Evolutionary conservation across 2,113 vertebrate species (phyloP), one percentile per base, ranked within the genome.

Genomic region (Pseudorhombus dupliciocellatus): DNA sequence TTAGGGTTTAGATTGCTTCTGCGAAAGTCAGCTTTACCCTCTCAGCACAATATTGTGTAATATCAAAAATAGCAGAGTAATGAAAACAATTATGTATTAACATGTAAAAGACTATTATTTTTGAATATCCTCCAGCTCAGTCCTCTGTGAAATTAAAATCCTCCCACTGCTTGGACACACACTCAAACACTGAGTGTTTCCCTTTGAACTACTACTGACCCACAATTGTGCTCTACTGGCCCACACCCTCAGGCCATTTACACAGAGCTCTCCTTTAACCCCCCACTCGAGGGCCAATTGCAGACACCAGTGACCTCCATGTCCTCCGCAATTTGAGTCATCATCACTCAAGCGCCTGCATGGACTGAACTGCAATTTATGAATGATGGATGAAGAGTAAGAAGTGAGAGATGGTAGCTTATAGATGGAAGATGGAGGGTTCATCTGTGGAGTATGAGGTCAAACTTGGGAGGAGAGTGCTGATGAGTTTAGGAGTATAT

Each of bases 381-480:
- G 80, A 86, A 81, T 79, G 83, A 81, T 75, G 12, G 54, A 86
- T 84, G 72, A 70, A 63, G 15, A 59, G 30, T 54, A 50, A 50
- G 46, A 7, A n/a, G 18, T 50, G 46, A 50, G 6, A n/a, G 20
- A 50, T 50, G 46, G 20, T 2, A 7, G 20, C 18, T 4, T n/a
- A 21, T 20, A 14, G 61, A 21, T 24, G 59, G 34, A 52, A 28
- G 25, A 50, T 4, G 28, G 28, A 48, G 5, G 3, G 52, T 46
- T 46, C 42, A 22, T 66, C 31, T 70, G 30, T 56, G 30, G 52
- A 66, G 48, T 22, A 63, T 51, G 60, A 53, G 60, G 55, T 70
- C 59, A 53, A 24, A 5, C 59, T 60, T 51, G n/a, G 37, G 34
- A 62, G 37, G 31, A 28, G 26, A 56, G 30, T 60, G 64, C n/a